Evolutionary conservation across 2,888 invertebrate genomes (phyloP).

Genomic region (Drosophila limbata): DNA sequence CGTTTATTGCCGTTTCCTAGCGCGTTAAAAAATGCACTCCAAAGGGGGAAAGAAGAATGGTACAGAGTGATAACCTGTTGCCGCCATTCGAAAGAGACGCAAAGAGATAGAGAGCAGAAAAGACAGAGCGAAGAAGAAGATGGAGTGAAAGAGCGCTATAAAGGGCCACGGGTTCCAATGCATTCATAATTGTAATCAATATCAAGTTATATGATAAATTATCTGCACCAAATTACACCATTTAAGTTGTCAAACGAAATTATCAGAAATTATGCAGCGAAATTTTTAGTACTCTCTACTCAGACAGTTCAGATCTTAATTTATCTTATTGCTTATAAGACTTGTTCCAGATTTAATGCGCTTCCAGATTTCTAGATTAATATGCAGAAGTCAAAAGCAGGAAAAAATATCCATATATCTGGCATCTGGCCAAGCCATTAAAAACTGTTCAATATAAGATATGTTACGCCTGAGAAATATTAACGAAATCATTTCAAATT

Average conservation of each 20-base stretch:
- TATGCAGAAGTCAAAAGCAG: background rate
- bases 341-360: conserved; percentile 8
- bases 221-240: conserved; percentile 81
- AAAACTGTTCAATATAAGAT: too few relatives aligned
- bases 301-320: conserved; percentile 27
- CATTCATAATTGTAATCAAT: conserved; percentile 76
- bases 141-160: background rate
- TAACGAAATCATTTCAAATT: too few relatives aligned
- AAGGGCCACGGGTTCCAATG: conserved; percentile 28
- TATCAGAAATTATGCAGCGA: conserved; percentile 76
- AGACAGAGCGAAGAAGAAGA: conserved; percentile 1
- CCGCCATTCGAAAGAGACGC: conserved; percentile 7
- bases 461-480: too few relatives aligned
- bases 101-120: background rate
- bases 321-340: conserved; percentile 39
- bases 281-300: conserved; percentile 20
- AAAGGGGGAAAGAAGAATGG: conserved; percentile 13
- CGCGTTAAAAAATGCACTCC: conserved; percentile 50
- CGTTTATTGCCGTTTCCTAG: conserved; percentile 78
- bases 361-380: conserved; percentile 3
- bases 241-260: conserved; percentile 84
- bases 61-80: conserved; percentile 46
- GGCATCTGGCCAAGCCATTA: background rate
- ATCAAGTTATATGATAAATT: conserved; percentile 83
- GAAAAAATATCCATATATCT: background rate